These are phyloP conservation scores for Periophthalmus modestus DNA, from an alignment of 2,113 vertebrate species.

Conservation along the genomic window DNA sequence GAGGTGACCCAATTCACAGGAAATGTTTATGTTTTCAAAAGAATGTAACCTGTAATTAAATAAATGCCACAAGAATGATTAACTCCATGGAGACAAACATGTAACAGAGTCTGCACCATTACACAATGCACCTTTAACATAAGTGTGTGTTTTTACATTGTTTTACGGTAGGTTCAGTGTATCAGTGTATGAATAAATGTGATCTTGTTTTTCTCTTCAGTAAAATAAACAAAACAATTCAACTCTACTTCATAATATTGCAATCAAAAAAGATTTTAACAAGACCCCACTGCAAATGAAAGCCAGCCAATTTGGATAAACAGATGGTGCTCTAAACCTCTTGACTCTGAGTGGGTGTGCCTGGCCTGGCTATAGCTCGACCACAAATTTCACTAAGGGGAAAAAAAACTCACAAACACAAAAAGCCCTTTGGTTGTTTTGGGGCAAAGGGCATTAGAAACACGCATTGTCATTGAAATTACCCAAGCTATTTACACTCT, in stretches of 20 bases:
- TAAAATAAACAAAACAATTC: neutral
- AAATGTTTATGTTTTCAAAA: too few species aligned
- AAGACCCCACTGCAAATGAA: neutral
- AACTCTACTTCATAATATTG: neutral
- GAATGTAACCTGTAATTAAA: too few species aligned
- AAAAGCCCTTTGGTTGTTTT: neutral
- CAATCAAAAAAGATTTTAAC: neutral
- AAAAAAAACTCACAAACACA: neutral
- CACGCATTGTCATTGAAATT: neutral
- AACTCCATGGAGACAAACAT: too few species aligned
- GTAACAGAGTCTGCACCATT: too few species aligned
- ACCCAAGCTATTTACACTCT: neutral
- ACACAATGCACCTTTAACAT: too few species aligned
- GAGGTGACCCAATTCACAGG: too few species aligned
- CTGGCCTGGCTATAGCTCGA: neutral
- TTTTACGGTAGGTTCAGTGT: too few species aligned
- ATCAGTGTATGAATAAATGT: neutral
- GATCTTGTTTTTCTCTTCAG: neutral
- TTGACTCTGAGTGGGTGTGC: conserved; percentile 4
- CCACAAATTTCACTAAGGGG: neutral
- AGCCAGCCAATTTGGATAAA: neutral
- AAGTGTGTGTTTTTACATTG: too few species aligned
- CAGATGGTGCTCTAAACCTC: neutral
- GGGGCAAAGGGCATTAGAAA: neutral
- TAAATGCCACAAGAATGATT: too few species aligned